Percentiles rank a stretch among this genome's conserved stretches.
These are phyloP conservation scores for Catalaphyllia jardinei DNA, from an alignment of 64 coral and sea anemone genomes.

Conservation along the genomic window DNA sequence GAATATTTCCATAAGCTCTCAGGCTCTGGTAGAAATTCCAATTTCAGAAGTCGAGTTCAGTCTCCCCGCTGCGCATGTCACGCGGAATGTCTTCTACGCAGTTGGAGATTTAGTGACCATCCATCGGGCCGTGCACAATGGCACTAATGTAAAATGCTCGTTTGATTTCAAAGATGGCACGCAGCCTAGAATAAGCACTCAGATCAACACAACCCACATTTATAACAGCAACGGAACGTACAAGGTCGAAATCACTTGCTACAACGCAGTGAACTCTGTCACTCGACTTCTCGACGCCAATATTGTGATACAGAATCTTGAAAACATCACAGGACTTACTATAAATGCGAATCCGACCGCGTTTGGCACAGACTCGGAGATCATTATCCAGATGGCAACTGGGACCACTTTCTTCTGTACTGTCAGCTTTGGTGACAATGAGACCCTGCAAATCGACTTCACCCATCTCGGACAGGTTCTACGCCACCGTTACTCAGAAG, in stretches of 20 bases:
- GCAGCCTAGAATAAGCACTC: background rate
- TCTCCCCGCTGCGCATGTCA: conserved; percentile 63
- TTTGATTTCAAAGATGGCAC: conserved; percentile 81
- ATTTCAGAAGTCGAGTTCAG: conserved; percentile 61
- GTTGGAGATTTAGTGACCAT: conserved; percentile 69
- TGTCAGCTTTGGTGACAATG: conserved; percentile 71
- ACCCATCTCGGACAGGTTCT: conserved; percentile 45
- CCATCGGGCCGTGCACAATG: conserved; percentile 28
- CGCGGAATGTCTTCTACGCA: conserved; percentile 59
- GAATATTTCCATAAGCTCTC: conserved; percentile 68
- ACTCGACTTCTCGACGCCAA: conserved; percentile 70
- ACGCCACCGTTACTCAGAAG: conserved; percentile 45
- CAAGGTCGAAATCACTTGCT: conserved; percentile 74
- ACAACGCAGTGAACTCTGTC: conserved; percentile 80
- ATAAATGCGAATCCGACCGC: conserved; percentile 41
- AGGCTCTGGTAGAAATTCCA: conserved; percentile 76
- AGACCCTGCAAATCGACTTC: conserved; percentile 51
- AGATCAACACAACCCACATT: conserved; percentile 41
- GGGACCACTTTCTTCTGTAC: conserved; percentile 70
- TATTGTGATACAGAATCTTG: conserved; percentile 63
- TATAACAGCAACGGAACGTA: conserved; percentile 67
- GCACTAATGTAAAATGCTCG: conserved; percentile 73
- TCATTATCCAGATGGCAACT: conserved; percentile 45
- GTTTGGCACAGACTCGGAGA: conserved; percentile 44
- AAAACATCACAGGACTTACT: conserved; percentile 49